phyloP scores from a whole-genome alignment of 2,888 invertebrate genomes.

The Acanthoscelides obtectus region DNA sequence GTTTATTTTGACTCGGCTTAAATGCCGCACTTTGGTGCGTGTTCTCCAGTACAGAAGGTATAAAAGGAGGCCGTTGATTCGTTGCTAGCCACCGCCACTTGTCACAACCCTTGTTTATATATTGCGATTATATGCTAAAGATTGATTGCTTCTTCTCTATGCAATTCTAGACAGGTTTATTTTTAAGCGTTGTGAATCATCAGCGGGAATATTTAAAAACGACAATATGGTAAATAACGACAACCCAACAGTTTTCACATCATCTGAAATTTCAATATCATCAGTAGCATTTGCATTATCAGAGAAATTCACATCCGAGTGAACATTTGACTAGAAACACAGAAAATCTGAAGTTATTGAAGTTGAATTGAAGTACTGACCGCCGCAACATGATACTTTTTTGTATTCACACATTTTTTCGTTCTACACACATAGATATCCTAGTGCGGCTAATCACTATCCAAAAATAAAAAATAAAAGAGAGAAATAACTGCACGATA shows the following conservation, averaged over 20 bases:
- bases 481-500: slow-evolving; percentile 37
- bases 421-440: neutral
- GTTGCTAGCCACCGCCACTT: too few relatives aligned
- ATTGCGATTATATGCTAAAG: too few relatives aligned
- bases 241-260: neutral
- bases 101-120: too few relatives aligned
- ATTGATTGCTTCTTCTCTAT: too few relatives aligned
- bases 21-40: too few relatives aligned
- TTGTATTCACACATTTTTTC: neutral
- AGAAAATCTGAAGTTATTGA: neutral
- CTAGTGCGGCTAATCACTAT: slow-evolving; percentile 23
- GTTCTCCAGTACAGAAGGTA: too few relatives aligned
- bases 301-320: neutral
- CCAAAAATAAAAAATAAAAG: slow-evolving; percentile 35
- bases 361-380: neutral
- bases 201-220: too few relatives aligned
- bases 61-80: too few relatives aligned
- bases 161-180: too few relatives aligned
- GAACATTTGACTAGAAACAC: neutral
- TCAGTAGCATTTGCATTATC: neutral
- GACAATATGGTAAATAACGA: too few relatives aligned
- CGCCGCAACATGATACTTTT: neutral
- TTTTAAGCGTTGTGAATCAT: too few relatives aligned
- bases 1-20: too few relatives aligned
- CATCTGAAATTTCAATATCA: neutral